Base-by-base conservation (phyloP, 2,888 invertebrate species). In the Microplitis deprimator region DNA sequence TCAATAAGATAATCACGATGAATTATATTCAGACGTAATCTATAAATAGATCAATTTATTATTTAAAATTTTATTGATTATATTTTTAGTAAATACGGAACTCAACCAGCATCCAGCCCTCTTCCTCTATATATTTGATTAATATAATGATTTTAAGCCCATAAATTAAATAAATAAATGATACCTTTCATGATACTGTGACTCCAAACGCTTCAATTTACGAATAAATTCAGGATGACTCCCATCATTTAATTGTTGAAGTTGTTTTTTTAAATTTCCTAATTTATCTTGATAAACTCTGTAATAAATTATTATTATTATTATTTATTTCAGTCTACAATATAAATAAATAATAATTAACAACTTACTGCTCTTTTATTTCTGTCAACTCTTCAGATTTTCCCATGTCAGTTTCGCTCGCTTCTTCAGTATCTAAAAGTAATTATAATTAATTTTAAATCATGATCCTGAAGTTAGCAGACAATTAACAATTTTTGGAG, bases 281-380 rank as follows among this genome's bases (percentile, higher is more conserved):
- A 98, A 89, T 90, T 98, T 98, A 87, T 97, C 98, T 88, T 97
- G 96, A 88, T 96, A 97, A 91, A 96, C 94, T 90, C 96, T 96
- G 87, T 13, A 13, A 29, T 65, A 39, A 65, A 73, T 74, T 8
- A 10, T 65, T 59, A 29, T 29, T 60, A 16, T 61, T 1, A n/a
- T 20, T 59, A 2, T 13, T 61, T 13, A 3, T 40, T 10, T 67
- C n/a, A n/a, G 62, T 29, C 4, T 29, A 29, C 29, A 29, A 61
- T 6, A 40, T 60, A 1, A 16, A 72, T 62, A 29, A 13, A 74
- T 78, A 68, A 60, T 64, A 40, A 60, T 16, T 68, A 16, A 13
- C 20, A 6, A 16, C 94, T 92, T 90, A 95, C 95, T 96, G 96
- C 90, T 97, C 96, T 90, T 96, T 96, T 77, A 96, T 95, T 91